Evolutionary conservation across 2,113 vertebrate genomes (phyloP).

Genomic region (Anhinga rufa): DNA sequence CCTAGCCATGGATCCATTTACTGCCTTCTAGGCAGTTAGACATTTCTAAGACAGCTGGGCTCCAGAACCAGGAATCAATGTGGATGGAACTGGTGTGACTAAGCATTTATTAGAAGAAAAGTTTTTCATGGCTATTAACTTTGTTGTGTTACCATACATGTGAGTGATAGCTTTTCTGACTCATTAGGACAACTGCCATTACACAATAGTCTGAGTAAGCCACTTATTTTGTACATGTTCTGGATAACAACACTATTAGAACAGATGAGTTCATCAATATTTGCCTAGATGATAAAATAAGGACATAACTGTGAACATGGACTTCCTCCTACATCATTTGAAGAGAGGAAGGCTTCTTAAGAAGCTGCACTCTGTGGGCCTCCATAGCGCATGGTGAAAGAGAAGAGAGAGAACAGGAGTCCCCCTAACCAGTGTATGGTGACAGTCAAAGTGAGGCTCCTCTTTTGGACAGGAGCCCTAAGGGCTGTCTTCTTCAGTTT

Average conservation of each 20-base stretch:
- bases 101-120: neutral
- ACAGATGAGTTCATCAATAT: neutral
- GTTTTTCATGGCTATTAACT: neutral
- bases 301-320: neutral
- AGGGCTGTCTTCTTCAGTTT: neutral
- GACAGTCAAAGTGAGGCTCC: neutral
- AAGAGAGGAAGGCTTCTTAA: neutral
- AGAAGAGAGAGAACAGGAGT: neutral
- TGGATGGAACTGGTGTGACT: neutral
- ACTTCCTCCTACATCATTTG: neutral
- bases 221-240: neutral
- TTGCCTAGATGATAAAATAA: neutral
- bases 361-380: neutral
- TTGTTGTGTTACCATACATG: neutral
- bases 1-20: neutral
- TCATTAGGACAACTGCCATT: neutral
- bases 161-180: neutral
- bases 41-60: neutral
- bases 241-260: neutral
- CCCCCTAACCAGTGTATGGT: neutral
- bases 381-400: rapidly evolving
- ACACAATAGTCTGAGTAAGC: neutral
- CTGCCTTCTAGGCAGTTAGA: neutral
- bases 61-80: neutral
- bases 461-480: neutral